phyloP scores from a whole-genome alignment of 2,113 vertebrate species.

The Tragelaphus imberbis region DNA sequence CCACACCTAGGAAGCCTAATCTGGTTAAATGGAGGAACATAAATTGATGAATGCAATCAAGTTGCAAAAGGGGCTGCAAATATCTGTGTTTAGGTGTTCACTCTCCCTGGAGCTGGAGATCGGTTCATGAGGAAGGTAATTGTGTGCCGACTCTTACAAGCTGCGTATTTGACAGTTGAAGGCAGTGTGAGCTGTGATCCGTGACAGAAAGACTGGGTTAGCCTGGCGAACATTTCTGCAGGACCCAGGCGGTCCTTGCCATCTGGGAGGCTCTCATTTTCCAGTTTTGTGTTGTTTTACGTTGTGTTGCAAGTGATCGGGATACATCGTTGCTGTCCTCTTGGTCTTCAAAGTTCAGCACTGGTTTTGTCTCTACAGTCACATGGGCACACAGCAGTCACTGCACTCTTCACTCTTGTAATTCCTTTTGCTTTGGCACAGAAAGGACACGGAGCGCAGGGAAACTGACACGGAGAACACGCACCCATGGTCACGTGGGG shows the following conservation, averaged over 20 bases:
- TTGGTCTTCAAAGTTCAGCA: neutral
- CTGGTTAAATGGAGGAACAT: neutral
- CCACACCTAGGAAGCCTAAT: neutral
- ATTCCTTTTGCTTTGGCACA: neutral
- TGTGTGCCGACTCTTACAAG: neutral
- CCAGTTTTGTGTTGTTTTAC: neutral
- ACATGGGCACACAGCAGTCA: accelerated
- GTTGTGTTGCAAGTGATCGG: neutral
- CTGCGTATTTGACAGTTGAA: neutral
- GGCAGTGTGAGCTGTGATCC: neutral
- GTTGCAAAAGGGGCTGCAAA: neutral
- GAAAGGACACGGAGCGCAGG: neutral
- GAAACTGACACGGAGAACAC: neutral
- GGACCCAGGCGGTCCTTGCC: neutral
- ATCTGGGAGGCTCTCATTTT: neutral
- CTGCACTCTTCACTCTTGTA: neutral
- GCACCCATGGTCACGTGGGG: accelerated
- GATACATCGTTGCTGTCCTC: neutral
- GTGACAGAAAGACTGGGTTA: neutral
- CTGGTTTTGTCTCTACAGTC: neutral
- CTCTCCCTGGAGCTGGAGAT: neutral
- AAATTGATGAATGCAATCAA: neutral
- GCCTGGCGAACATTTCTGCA: neutral
- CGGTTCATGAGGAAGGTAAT: neutral
- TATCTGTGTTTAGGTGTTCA: too few relatives aligned